Evolutionary conservation across 2,113 vertebrate genomes (phyloP), one percentile per base, ranked within the genome.

Genomic region (Sapajus apella): DNA sequence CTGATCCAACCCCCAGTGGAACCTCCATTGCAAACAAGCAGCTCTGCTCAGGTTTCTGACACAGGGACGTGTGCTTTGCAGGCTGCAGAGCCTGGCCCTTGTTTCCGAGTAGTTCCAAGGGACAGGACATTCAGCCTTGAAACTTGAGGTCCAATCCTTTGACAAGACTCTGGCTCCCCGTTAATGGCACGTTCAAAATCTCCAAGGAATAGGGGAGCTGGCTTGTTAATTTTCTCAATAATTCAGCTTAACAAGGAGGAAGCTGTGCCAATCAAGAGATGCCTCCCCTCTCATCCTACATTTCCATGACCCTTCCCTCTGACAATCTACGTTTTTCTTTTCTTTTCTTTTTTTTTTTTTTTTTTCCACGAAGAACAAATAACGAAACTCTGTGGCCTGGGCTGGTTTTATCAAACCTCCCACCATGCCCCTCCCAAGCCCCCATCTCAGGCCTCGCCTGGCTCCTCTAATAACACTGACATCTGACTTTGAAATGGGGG

Each of bases 401-500:
- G 30, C 68, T 75, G 35, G 77, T 90, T 92, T 94, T 81, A 97
- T 97, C 87, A 94, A 94, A 85, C 87, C 91, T 92, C 87, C 87
- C 87, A 93, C 94, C 87, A 85, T 58, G 40, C 58, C 70, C 87
- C 70, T 11, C 32, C 55, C 61, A 87, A 79, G 43, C 47, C 96
- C 95, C 92, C 75, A 97, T 79, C 96, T 94, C 98, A 87, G 80
- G 91, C 93, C 93, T 90, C 2, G 66, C 81, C 81, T 72, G 90
- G 91, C 73, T 96, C 86, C 50, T 97, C 97, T 98, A 97, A 97
- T 97, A 97, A 98, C 95, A 91, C 85, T 95, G 97, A 97, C 96
- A 96, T 97, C 96, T 97, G 97, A 98, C 97, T 97, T 98, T 97
- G 97, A 98, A 98, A 98, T 96, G 92, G 98, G 96, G 37, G 25